Conservation (phyloP, 2,113 vertebrate genomes). For the Noctilio leporinus region DNA sequence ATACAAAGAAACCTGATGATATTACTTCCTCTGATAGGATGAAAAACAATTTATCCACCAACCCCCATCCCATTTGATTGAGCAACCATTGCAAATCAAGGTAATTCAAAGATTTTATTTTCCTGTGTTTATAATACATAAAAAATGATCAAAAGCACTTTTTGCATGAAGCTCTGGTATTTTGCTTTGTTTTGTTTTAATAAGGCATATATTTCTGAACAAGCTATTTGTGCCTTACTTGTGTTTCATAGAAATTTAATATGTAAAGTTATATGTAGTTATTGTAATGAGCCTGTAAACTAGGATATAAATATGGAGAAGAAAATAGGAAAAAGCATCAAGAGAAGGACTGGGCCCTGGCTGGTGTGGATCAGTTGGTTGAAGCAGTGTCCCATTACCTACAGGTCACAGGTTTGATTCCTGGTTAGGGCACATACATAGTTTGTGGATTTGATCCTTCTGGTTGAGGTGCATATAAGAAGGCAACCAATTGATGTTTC, state of each 20-base stretch:
- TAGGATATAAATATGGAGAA: background rate
- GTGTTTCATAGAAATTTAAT: background rate
- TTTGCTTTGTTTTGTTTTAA: no score
- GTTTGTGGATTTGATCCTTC: no score
- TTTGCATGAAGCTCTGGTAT: background rate
- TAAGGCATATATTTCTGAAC: background rate
- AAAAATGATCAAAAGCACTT: background rate
- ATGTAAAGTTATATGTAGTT: background rate
- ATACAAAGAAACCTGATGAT: background rate
- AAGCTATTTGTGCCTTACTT: background rate
- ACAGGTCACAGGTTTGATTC: no score
- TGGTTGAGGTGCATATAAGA: no score
- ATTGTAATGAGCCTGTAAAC: background rate
- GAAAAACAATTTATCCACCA: no score
- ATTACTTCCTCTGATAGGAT: no score
- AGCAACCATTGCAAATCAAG: background rate
- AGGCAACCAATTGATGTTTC: no score
- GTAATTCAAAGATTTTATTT: background rate
- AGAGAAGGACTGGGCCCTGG: background rate
- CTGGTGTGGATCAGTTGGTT: no score
- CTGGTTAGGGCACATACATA: no score
- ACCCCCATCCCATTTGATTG: no score
- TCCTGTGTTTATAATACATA: background rate
- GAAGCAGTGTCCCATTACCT: no score
- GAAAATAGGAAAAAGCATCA: background rate